Evolutionary conservation across 1,140 invertebrate genomes (phyloP), one percentile per base, ranked within the genome.

Genomic region (Druon quercuslanigerum): DNA sequence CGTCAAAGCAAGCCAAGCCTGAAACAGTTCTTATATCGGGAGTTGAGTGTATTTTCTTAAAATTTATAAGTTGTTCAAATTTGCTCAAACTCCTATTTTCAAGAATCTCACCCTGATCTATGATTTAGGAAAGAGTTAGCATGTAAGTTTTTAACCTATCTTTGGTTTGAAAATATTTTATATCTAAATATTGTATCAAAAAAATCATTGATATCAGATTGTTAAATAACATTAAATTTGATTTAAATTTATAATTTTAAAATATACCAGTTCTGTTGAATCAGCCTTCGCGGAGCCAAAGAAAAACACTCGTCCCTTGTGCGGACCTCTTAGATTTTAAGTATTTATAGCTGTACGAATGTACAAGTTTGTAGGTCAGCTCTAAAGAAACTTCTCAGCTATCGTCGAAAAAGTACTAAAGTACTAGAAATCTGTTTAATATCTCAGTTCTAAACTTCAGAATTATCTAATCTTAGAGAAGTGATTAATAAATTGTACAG

Each of bases 221-320:
- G 40, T 46, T 46, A 0, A 33, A 46, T 46, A 46, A 7, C 40
- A 46, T 9, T 46, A 8, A 46, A 46, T 46, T 46, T 46, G 40
- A 46, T 56, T 19, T 1, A 9, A 19, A 56, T 20, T 20, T 56
- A 56, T 56, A 56, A 56, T 19, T 56, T 56, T 11, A 46, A 46
- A 56, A 19, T 56, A 56, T 56, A 56, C 17, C 50, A 71, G 71
- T 73, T 25, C 40, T 72, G 74, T 79, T 75, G 80, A 74, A 78
- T 83, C 80, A 77, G 76, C 57, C 76, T 71, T 84, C 77, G 79
- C 76, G 78, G 80, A 85, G 81, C 83, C 83, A 86, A 85, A 86
- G 83, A 86, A 83, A 79, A 80, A 71, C 60, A 66, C 60, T 46
- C 71, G 74, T 82, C 76, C 72, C 77, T 79, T 50, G 51, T 56